Evolutionary conservation across 2,113 vertebrate genomes (phyloP).

Genomic region (Ciconia stormi): DNA sequence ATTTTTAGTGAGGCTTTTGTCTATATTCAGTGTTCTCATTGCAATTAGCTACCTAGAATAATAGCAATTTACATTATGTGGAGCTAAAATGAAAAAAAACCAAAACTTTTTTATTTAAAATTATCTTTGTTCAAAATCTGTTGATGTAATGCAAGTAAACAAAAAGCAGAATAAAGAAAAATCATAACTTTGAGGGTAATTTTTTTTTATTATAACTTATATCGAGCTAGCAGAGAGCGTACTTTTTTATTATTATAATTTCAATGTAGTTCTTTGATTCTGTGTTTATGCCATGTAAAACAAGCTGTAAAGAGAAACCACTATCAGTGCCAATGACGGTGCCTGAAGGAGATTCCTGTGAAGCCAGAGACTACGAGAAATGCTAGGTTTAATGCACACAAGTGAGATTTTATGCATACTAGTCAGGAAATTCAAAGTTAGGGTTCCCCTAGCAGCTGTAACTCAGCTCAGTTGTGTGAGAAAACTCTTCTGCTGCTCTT

Average conservation of each 20-base stretch:
- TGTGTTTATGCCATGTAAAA: not conserved
- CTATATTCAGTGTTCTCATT: not conserved
- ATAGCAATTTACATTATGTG: not conserved
- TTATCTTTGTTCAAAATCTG: not conserved
- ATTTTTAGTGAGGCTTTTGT: not conserved
- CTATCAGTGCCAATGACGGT: not conserved
- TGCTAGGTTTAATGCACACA: not conserved
- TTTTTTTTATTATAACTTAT: not conserved
- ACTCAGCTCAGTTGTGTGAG: not conserved
- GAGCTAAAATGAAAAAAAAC: not conserved
- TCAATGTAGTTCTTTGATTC: not conserved
- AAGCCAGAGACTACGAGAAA: not conserved
- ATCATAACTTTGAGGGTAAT: not conserved
- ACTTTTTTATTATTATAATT: not conserved
- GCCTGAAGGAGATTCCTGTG: slow-evolving; percentile 30
- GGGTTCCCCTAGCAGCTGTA: slow-evolving; percentile 55
- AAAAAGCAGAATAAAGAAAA: not conserved
- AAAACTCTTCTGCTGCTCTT: slow-evolving; percentile 39
- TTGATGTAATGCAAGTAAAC: not conserved
- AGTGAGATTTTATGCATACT: not conserved
- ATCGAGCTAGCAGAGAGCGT: not conserved
- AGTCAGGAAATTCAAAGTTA: slow-evolving; percentile 44
- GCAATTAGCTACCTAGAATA: not conserved
- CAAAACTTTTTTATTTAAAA: not conserved
- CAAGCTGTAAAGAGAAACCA: slow-evolving; percentile 16